A percentile compares a stretch with the other conserved stretches of the same genome.
Evolutionary conservation across 2,113 vertebrate genomes (phyloP).

Genomic region (Labrus mixtus): DNA sequence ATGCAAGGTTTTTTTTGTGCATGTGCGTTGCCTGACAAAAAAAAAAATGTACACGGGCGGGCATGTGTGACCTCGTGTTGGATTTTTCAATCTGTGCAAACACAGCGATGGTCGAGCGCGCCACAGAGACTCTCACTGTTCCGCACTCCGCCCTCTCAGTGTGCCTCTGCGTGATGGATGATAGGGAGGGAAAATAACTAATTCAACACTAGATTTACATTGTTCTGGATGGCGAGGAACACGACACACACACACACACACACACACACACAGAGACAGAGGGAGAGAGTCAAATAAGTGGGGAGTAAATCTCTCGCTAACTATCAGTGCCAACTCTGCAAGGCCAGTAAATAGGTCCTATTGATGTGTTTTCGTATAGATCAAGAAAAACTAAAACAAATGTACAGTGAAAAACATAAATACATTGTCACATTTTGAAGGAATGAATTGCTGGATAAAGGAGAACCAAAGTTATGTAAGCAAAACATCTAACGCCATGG

Average conservation of each 20-base stretch:
- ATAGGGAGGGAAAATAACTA: slow-evolving; percentile 57
- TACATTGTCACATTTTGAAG: neutral
- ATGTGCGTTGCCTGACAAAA: neutral
- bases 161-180: slow-evolving; percentile 62
- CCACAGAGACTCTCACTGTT: slow-evolving; percentile 34
- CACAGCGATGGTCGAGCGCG: slow-evolving; percentile 42
- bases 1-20: neutral
- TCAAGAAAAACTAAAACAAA: neutral
- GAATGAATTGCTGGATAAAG: neutral
- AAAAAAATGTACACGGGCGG: slow-evolving; percentile 1
- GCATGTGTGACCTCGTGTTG: slow-evolving; percentile 40
- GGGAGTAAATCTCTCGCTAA: neutral
- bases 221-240: slow-evolving; percentile 57
- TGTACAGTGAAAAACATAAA: neutral
- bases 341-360: neutral
- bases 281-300: neutral
- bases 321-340: neutral
- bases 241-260: slow-evolving; percentile 1
- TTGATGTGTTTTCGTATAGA: neutral
- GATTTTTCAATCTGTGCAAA: slow-evolving; percentile 73
- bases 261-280: neutral
- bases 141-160: slow-evolving; percentile 33
- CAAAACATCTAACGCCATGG: neutral
- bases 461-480: neutral
- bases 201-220: slow-evolving; percentile 71